Conservation (phyloP, 2,113 vertebrate species). For the Heptranchias perlo region DNA sequence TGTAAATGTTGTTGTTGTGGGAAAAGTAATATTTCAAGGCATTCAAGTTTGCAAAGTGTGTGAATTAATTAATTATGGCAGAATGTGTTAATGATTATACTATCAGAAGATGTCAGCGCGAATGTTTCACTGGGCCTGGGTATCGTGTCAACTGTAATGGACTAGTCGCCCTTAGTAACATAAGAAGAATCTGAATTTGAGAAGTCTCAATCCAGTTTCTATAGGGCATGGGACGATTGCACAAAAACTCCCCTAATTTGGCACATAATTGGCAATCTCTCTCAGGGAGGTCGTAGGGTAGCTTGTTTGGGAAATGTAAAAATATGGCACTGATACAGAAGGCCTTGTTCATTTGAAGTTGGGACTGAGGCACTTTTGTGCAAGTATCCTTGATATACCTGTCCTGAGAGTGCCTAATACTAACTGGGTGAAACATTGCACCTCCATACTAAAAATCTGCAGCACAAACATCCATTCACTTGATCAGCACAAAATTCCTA, state of each 20-base stretch:
- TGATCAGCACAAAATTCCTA: too few species aligned
- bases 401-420: too few species aligned
- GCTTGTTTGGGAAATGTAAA: background rate
- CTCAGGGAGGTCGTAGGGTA: background rate
- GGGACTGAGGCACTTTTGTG: too few species aligned
- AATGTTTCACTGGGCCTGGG: too few species aligned
- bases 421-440: too few species aligned
- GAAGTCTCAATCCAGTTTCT: background rate
- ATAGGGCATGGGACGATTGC: too few species aligned
- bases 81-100: background rate
- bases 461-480: too few species aligned
- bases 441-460: too few species aligned
- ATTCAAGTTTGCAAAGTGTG: background rate
- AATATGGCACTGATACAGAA: too few species aligned
- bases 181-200: background rate
- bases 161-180: background rate
- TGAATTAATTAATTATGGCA: background rate
- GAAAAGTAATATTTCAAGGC: background rate
- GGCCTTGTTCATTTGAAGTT: background rate
- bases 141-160: too few species aligned
- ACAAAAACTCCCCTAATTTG: background rate
- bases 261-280: background rate
- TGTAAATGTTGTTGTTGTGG: background rate
- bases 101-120: too few species aligned
- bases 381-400: too few species aligned